Percentiles rank a stretch among this genome's conserved stretches.
Conservation (phyloP, 1,140 invertebrate genomes). For the Bemisia tabaci region DNA sequence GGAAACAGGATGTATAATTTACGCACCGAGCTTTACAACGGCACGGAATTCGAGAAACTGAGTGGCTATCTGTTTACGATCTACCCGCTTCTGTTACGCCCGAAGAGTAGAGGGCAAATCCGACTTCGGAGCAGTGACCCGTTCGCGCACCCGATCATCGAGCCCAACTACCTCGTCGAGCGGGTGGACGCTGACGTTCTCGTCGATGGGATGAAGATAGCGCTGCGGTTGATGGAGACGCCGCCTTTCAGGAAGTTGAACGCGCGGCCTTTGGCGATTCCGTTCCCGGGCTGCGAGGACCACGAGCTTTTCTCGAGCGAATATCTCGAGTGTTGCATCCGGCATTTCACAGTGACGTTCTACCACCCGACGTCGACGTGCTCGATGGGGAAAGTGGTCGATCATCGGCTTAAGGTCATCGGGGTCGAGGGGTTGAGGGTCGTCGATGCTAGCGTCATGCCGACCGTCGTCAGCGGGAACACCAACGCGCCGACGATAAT, state of each 20-base stretch:
- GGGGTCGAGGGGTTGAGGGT: too few relatives aligned
- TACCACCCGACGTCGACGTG: slow-evolving; percentile 29
- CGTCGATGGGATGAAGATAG: slow-evolving; percentile 31
- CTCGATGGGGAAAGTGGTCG: slow-evolving; percentile 53
- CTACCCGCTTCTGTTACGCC: slow-evolving; percentile 52
- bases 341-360: slow-evolving; percentile 4
- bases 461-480: too few relatives aligned
- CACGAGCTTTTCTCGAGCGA: slow-evolving; percentile 1
- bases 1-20: too few relatives aligned
- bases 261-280: slow-evolving; percentile 33
- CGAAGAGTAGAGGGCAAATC: slow-evolving; percentile 31
- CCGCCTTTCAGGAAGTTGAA: slow-evolving; percentile 18
- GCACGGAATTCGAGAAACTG: too few relatives aligned
- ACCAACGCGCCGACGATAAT: too few relatives aligned
- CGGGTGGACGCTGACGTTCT: slow-evolving; percentile 48
- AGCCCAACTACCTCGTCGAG: slow-evolving; percentile 62
- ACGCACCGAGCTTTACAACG: too few relatives aligned
- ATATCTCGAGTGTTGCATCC: slow-evolving; percentile 4
- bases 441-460: too few relatives aligned
- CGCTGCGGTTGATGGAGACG: slow-evolving; percentile 12
- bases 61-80: slow-evolving; percentile 55
- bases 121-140: slow-evolving; percentile 38
- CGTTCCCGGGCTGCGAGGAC: slow-evolving; percentile 31
- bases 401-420: slow-evolving; percentile 39
- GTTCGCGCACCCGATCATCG: slow-evolving; percentile 54